phyloP scores from a whole-genome alignment of 2,113 vertebrate species.

The Microtus pennsylvanicus region DNA sequence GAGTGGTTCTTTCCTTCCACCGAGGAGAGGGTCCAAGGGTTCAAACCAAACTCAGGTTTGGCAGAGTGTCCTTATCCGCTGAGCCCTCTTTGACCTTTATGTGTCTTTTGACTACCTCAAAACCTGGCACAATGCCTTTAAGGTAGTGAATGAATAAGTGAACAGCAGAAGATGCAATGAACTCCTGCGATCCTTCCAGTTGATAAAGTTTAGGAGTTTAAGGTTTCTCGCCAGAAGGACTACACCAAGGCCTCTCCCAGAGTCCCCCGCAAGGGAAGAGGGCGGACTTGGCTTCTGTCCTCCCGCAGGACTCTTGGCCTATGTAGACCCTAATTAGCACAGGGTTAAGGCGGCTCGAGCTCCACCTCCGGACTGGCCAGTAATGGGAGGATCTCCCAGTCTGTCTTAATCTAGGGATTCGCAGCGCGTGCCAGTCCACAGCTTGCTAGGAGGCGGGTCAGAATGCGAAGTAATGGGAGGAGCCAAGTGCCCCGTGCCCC shows the following conservation, averaged over 20 bases:
- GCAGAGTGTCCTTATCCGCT: background rate
- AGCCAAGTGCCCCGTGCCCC: background rate
- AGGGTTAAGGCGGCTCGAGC: fast-evolving
- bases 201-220: background rate
- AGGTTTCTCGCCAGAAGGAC: background rate
- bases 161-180: background rate
- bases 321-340: background rate
- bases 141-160: constrained; percentile 18
- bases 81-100: background rate
- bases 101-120: constrained; percentile 29
- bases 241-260: background rate
- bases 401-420: background rate
- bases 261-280: background rate
- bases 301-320: fast-evolving
- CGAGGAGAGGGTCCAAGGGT: background rate
- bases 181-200: constrained; percentile 7
- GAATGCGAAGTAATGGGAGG: background rate
- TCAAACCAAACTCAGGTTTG: background rate
- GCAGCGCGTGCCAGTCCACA: fast-evolving
- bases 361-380: background rate
- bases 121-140: constrained; percentile 33
- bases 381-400: background rate
- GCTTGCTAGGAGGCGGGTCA: background rate
- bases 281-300: fast-evolving
- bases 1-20: background rate